phyloP scores from a whole-genome alignment of 2,888 invertebrate genomes.

The Drosophila multiciliata region DNA sequence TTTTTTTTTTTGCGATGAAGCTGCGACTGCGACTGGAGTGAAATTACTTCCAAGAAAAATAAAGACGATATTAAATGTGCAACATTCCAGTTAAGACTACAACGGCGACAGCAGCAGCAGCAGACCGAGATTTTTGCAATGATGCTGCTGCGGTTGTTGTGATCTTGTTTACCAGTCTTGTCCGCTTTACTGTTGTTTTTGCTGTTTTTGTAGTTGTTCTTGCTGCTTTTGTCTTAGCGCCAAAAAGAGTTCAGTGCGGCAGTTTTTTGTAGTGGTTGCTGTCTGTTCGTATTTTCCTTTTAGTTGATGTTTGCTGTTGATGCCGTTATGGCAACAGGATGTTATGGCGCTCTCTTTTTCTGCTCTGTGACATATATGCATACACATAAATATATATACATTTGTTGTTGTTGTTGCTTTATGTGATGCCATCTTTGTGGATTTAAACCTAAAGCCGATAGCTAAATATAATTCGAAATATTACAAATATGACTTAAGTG shows the following conservation, averaged over 20 bases:
- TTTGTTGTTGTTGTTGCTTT: neutral
- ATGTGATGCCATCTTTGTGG: neutral
- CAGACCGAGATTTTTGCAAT: slow-evolving; percentile 37
- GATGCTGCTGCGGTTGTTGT: slow-evolving; percentile 19
- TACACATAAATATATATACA: neutral
- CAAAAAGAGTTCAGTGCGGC: slow-evolving; percentile 18
- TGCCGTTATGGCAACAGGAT: slow-evolving; percentile 62
- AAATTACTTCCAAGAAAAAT: slow-evolving; percentile 78
- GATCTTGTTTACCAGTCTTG: slow-evolving; percentile 5
- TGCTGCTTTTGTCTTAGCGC: slow-evolving; percentile 10
- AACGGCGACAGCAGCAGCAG: slow-evolving; percentile 5
- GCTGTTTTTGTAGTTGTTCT: slow-evolving; percentile 2
- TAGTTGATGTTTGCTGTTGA: slow-evolving; percentile 17
- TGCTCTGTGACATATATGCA: neutral
- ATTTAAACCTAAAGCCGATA: neutral
- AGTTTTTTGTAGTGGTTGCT: slow-evolving; percentile 10
- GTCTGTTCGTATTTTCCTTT: slow-evolving; percentile 12
- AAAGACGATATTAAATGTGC: slow-evolving; percentile 79
- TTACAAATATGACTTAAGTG: neutral
- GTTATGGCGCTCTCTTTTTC: slow-evolving; percentile 19
- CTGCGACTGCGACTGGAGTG: slow-evolving; percentile 57
- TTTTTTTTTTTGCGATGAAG: slow-evolving; percentile 11
- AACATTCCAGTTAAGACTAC: slow-evolving; percentile 64
- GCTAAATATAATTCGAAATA: neutral
- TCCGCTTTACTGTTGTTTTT: neutral